Conservation (phyloP, 2,113 vertebrate genomes). For the Tympanuchus pallidicinctus region DNA sequence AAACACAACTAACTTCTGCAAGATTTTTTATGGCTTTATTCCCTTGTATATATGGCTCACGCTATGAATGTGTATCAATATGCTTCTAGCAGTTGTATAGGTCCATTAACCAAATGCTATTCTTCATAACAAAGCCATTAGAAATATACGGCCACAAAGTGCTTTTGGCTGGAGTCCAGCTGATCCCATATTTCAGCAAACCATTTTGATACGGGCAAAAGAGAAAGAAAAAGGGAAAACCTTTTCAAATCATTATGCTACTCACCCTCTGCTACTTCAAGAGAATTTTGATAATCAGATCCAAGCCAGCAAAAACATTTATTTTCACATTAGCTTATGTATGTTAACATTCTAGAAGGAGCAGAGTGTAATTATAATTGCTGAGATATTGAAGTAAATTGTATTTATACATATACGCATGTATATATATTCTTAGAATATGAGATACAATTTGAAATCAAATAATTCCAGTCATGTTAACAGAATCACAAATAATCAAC, state of each 20-base stretch:
- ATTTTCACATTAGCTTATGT: slow-evolving; percentile 4
- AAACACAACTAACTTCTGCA: slow-evolving; percentile 12
- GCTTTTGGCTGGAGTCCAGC: slow-evolving; percentile 38
- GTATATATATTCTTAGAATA: background rate
- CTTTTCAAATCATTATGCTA: background rate
- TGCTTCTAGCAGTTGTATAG: slow-evolving; percentile 48
- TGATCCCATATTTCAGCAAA: slow-evolving; percentile 36
- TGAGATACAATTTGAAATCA: background rate
- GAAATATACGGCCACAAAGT: slow-evolving; percentile 57
- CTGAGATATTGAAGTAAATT: background rate
- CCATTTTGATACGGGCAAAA: slow-evolving; percentile 5
- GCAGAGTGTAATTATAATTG: background rate
- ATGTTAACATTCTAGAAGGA: background rate
- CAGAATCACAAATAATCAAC: background rate
- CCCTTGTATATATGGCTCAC: background rate
- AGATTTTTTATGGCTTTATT: background rate
- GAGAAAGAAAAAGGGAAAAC: background rate
- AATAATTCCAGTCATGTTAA: background rate
- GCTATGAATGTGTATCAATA: slow-evolving; percentile 51
- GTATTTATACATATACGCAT: background rate
- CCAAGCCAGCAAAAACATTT: background rate
- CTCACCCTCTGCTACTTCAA: background rate
- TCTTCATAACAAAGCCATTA: slow-evolving; percentile 58
- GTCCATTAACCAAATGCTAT: slow-evolving; percentile 68
- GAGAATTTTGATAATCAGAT: background rate